Base-by-base conservation (phyloP, 2,797 vertebrate genomes). In the Microcaecilia unicolor region DNA sequence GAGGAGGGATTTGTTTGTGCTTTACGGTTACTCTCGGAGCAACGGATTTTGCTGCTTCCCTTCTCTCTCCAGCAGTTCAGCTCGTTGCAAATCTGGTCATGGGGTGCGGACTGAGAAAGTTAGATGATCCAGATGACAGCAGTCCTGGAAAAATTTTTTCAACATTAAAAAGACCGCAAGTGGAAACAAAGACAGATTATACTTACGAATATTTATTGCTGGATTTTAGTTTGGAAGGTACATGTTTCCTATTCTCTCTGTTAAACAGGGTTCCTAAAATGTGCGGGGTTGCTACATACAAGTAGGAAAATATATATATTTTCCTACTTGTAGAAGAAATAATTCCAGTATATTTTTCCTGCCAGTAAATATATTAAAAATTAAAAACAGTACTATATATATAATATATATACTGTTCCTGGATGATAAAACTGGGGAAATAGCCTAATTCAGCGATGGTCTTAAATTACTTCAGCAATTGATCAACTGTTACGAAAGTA, bases 81-180 rank as follows among this genome's bases (percentile, higher is more conserved):
- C 68, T 55, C 47, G 36, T 62, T 64, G 37, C 67, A 74, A 72
- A 55, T 54, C 44, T 60, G 66, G 77, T 68, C 63, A 98, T 98
- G 95, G 95, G 95, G 83, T 98, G 95, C 70, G 95, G 95, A 72
- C 76, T 98, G 44, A 65, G 95, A 57, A 98, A 98, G 57, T 84
- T 97, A 62, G 89, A 96, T 62, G 90, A 96, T 59, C 89, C 90
- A 41, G 95, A 96, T 80, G 92, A 98, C 71, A 90, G 85, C 77
- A 98, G 92, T 48, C 94, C 93, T 44, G 95, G 95, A 67, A 98
- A 98, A 61, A 98, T 98, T 52, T 98, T 97, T 69, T 98, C 95
- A 62, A 97, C 93, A 1, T 43, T 98, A 64, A 96, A 91, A 74
- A 90, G 95, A 77, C 86, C 90, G 1, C 91, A 97, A 68, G 95